These are phyloP conservation scores for Pseudochromis fuscus DNA, from an alignment of 2,797 vertebrate genomes.

Conservation along the genomic window DNA sequence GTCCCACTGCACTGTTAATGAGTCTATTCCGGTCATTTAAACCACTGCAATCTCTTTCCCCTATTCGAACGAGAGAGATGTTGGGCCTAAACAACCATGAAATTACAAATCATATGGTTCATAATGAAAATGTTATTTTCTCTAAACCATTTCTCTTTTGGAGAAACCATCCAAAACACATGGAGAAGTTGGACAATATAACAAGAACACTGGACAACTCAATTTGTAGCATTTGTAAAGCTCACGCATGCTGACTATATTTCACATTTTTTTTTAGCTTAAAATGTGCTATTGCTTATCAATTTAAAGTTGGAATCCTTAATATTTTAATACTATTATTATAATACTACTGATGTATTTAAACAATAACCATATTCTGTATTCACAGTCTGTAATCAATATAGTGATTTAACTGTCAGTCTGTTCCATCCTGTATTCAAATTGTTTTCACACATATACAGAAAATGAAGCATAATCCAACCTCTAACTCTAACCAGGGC, in stretches of 20 bases:
- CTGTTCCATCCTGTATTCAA: too few relatives aligned
- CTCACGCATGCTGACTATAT: background rate
- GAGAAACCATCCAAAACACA: background rate
- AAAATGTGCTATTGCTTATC: background rate
- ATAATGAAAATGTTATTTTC: slow-evolving; percentile 1
- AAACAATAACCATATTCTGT: too few relatives aligned
- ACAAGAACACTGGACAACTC: background rate
- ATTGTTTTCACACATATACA: too few relatives aligned
- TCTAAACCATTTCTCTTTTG: background rate
- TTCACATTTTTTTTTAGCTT: background rate
- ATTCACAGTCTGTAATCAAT: too few relatives aligned
- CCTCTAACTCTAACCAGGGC: too few relatives aligned
- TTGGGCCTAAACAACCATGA: slow-evolving; percentile 46
- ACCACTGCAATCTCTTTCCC: slow-evolving; percentile 23
- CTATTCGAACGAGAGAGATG: slow-evolving; percentile 10
- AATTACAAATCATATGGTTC: slow-evolving; percentile 45
- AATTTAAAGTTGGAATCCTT: too few relatives aligned
- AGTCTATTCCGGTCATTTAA: slow-evolving; percentile 54
- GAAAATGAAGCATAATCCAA: too few relatives aligned
- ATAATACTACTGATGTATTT: too few relatives aligned
- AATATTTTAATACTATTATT: too few relatives aligned
- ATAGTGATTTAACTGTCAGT: too few relatives aligned
- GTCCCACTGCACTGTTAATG: slow-evolving; percentile 65
- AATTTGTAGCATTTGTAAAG: background rate
- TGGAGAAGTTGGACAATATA: background rate